These are phyloP conservation scores for Thermophis baileyi DNA, from an alignment of 2,113 vertebrate species.

Conservation along the genomic window DNA sequence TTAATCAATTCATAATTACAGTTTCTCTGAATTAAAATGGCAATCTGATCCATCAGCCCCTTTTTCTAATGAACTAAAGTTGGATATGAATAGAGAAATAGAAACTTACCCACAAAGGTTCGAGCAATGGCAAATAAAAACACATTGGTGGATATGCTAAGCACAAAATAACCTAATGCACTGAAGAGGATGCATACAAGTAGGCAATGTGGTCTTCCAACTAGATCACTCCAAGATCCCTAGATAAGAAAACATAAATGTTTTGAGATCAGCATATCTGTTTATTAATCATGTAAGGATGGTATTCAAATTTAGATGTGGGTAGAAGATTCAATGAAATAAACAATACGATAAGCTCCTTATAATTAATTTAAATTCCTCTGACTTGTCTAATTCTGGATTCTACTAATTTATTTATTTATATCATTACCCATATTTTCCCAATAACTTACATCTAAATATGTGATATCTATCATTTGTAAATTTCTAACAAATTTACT, in stretches of 20 bases:
- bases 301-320: not conserved
- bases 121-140: conserved; percentile 84
- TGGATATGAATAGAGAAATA: conserved; percentile 16
- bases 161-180: conserved; percentile 83
- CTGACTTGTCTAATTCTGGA: not conserved
- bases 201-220: conserved; percentile 83
- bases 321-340: not conserved
- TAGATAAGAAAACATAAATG: conserved; percentile 56
- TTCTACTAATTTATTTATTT: not conserved
- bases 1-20: not conserved
- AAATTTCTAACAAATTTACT: not conserved
- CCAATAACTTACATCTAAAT: not conserved
- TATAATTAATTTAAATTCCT: not conserved
- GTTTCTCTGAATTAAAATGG: not conserved
- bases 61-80: not conserved
- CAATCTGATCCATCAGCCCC: not conserved
- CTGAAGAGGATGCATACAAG: conserved; percentile 86
- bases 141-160: conserved; percentile 83
- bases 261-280: conserved; percentile 19
- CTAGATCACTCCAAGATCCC: conserved; percentile 96
- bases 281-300: not conserved
- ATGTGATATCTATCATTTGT: not conserved
- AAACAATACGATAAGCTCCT: not conserved
- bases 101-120: conserved; percentile 85
- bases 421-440: not conserved